Evolutionary conservation across 2,797 vertebrate species (phyloP), one percentile per base, ranked within the genome.

Genomic region (Sebastes baramenuke): DNA sequence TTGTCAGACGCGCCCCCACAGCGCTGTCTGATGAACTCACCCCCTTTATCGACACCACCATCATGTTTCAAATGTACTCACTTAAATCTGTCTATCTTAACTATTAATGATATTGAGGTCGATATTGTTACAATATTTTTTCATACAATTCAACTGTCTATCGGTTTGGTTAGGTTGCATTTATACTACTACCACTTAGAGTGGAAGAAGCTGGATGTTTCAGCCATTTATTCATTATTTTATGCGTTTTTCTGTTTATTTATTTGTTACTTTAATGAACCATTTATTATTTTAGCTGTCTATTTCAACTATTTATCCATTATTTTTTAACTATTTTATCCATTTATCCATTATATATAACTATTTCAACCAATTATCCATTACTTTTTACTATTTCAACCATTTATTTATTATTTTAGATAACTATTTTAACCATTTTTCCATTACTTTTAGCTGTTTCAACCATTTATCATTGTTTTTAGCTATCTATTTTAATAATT

Each of bases 11-110:
- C 16, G 18, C 16, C 12, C 25, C 29, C 64, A 30, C 32, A 25
- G 32, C 5, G 14, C 64, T 36, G 30, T 42, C 9, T 27, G 12
- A 76, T 58, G 59, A 89, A 75, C 73, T 64, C 60, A 24, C 12
- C 46, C 36, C 22, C 69, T 61, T 62, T 38, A 58, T 27, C 4
- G 16, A 16, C 46, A 55, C 55, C 49, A 11, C 36, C 60, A 4
- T 5, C 22, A 2, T 49, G 56, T 20, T 67, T 38, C 14, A 18
- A 42, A 18, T 42, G 9, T 59, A 29, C 2, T 59, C 6, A 59
- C 56, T 16, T 4, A 27, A 52, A 20, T 52, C 4, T 52, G 0
- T 60, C 58, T 10, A 20, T 30, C 7, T 30, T 5, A 60, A 29
- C 58, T 29, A 29, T 29, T 16, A 18, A 59, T 59, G 56, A 59